A percentile compares a stretch with the other conserved stretches of the same genome.
phyloP scores from a whole-genome alignment of 2,888 invertebrate genomes.

The Calliphora vomitoria region DNA sequence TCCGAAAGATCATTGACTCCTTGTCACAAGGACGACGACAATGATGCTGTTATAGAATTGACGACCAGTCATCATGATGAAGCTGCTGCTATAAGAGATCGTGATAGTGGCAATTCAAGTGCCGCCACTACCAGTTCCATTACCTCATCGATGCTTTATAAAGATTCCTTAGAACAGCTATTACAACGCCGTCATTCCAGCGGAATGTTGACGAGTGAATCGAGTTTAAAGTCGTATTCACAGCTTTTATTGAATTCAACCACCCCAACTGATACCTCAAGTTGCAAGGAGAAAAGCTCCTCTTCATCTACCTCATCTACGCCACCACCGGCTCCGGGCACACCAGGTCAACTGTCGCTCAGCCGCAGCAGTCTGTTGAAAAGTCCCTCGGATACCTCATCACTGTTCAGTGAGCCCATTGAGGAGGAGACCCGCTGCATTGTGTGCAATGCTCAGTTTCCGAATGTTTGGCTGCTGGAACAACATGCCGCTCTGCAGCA shows the following conservation, averaged over 20 bases:
- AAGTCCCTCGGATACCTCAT: slow-evolving; percentile 81
- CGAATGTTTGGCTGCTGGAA: slow-evolving; percentile 94
- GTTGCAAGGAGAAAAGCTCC: slow-evolving; percentile 84
- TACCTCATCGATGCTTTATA: slow-evolving; percentile 76
- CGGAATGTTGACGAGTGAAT: slow-evolving; percentile 78
- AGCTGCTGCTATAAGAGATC: slow-evolving; percentile 71
- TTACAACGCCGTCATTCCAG: slow-evolving; percentile 77
- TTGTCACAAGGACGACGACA: slow-evolving; percentile 63
- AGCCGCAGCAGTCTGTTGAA: slow-evolving; percentile 80
- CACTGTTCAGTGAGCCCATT: slow-evolving; percentile 83
- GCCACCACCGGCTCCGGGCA: slow-evolving; percentile 81
- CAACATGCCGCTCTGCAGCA: slow-evolving; percentile 94
- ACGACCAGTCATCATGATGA: slow-evolving; percentile 72
- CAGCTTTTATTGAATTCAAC: slow-evolving; percentile 80
- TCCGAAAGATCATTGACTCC: slow-evolving; percentile 75
- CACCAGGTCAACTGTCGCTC: slow-evolving; percentile 79
- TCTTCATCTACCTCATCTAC: slow-evolving; percentile 85
- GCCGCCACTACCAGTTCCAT: slow-evolving; percentile 76
- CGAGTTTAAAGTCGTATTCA: slow-evolving; percentile 81
- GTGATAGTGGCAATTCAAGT: slow-evolving; percentile 75
- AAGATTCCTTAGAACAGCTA: slow-evolving; percentile 80
- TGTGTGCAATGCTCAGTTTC: slow-evolving; percentile 94
- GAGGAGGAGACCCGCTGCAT: slow-evolving; percentile 88
- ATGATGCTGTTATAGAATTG: slow-evolving; percentile 69
- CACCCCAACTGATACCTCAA: slow-evolving; percentile 82